Conservation (phyloP, 2,113 vertebrate genomes). For the Platichthys stellatus region DNA sequence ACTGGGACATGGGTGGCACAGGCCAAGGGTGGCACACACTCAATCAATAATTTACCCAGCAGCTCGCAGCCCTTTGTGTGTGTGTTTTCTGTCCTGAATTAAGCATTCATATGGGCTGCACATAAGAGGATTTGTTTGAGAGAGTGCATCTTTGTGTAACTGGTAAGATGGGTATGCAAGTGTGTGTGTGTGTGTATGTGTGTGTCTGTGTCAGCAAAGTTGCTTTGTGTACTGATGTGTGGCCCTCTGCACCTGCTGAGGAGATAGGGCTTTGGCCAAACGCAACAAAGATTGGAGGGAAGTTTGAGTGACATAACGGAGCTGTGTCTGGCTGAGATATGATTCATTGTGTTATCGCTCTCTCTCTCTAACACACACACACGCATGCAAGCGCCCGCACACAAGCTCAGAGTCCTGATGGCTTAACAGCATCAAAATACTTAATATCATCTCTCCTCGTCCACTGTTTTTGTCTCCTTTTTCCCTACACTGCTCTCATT, state of each 20-base stretch:
- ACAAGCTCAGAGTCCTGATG: background rate
- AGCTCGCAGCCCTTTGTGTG: slow-evolving; percentile 23
- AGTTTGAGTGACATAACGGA: slow-evolving; percentile 74
- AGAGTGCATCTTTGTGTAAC: slow-evolving; percentile 31
- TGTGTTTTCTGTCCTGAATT: slow-evolving; percentile 36
- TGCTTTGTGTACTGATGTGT: slow-evolving; percentile 59
- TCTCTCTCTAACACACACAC: background rate
- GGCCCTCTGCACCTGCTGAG: slow-evolving; percentile 66
- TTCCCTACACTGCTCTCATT: background rate
- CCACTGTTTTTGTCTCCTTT: background rate
- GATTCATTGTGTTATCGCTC: slow-evolving; percentile 74
- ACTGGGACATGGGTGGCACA: slow-evolving; percentile 59
- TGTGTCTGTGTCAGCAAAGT: slow-evolving; percentile 30
- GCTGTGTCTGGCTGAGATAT: slow-evolving; percentile 76
- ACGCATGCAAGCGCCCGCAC: background rate
- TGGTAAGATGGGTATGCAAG: slow-evolving; percentile 9
- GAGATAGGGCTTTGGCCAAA: slow-evolving; percentile 66
- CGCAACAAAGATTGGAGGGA: slow-evolving; percentile 63
- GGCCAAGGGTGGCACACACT: slow-evolving; percentile 58
- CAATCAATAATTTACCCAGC: slow-evolving; percentile 66
- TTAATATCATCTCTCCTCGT: slow-evolving; percentile 22
- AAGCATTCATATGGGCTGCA: slow-evolving; percentile 53
- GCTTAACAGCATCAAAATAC: slow-evolving; percentile 46
- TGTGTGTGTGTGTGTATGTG: slow-evolving; percentile 5
- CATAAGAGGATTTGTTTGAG: slow-evolving; percentile 55